Base-by-base conservation (phyloP, 2,888 invertebrate species). In the Eristalinus sepulchralis region DNA sequence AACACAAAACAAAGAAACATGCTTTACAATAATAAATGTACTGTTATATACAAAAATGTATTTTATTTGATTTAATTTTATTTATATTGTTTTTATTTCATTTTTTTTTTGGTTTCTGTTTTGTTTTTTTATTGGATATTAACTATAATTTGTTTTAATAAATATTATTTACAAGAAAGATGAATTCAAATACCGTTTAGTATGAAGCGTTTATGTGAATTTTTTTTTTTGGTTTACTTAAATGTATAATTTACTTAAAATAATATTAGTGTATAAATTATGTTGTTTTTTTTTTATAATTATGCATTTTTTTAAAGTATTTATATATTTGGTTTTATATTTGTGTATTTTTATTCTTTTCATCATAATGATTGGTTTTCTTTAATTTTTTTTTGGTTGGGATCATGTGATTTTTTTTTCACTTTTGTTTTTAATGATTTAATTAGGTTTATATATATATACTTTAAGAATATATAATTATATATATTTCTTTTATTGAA, bases 201-300 rank as follows among this genome's bases (percentile, higher is more conserved):
- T 78, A 83, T 87, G 87, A 87, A 87, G 87, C 87, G 75, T 87
- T 87, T 77, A 84, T 77, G 83, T 84, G 84, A 81, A 81, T 88
- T 84, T 84, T 66, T 66, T 83, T 83, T 88, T 84, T 84, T 66
- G 62, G 78, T 83, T 79, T 80, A 67, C 77, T 88, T 72, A 67
- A 66, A 78, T 87, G 68, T 75, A 57, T 85, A 78, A 77, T 83
- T 68, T 77, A 83, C 66, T 76, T 66, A 47, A 79, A 87, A 87
- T 87, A 70, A 83, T 83, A 87, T 76, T 33, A 71, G 83, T 57
- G 76, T 86, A 64, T 78, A 75, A 75, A 80, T 83, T 80, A 73
- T 84, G 17, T 63, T 64, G 64, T 77, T 39, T 13, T 53, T 53
- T 77, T n/a, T 3, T 53, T 53, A 53, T 53, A 72, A 78, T 81